phyloP scores from a whole-genome alignment of 23 tunicate species.

The Diplosoma virens region DNA sequence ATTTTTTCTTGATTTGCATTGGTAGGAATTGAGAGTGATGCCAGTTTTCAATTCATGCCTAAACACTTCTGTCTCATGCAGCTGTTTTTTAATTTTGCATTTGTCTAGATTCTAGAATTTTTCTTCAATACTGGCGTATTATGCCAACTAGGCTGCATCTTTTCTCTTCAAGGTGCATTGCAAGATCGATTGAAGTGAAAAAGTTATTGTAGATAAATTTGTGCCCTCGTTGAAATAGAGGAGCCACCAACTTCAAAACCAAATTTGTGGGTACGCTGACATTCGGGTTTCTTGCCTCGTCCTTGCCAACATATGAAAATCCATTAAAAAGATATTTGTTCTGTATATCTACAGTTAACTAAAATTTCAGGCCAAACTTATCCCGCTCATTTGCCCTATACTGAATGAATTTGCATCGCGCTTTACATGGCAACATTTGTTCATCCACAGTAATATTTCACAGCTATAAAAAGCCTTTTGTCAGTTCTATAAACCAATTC shows the following conservation, averaged over 20 bases:
- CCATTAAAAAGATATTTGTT: neutral
- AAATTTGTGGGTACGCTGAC: neutral
- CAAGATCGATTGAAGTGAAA: constrained; percentile 2
- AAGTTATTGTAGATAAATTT: constrained; percentile 1
- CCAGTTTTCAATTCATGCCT: neutral
- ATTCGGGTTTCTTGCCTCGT: neutral
- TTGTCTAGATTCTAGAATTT: neutral
- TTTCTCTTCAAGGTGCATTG: constrained; percentile 8
- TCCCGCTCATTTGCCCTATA: constrained; percentile 8
- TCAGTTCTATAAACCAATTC: neutral
- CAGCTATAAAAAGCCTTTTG: neutral
- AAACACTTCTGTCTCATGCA: neutral
- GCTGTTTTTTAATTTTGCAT: constrained; percentile 16
- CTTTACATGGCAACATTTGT: constrained; percentile 24
- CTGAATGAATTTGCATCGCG: constrained; percentile 20
- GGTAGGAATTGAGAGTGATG: constrained; percentile 8
- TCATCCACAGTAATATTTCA: constrained; percentile 9
- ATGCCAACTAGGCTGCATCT: constrained; percentile 15
- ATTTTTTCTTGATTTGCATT: constrained; percentile 8
- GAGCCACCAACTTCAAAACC: constrained; percentile 8
- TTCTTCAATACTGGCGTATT: neutral
- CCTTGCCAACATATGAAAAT: neutral
- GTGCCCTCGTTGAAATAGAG: neutral
- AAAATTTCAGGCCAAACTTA: constrained; percentile 14
- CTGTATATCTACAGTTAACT: neutral